Base-by-base conservation (phyloP, 2,797 vertebrate genomes). In the Danio jaintianensis region DNA sequence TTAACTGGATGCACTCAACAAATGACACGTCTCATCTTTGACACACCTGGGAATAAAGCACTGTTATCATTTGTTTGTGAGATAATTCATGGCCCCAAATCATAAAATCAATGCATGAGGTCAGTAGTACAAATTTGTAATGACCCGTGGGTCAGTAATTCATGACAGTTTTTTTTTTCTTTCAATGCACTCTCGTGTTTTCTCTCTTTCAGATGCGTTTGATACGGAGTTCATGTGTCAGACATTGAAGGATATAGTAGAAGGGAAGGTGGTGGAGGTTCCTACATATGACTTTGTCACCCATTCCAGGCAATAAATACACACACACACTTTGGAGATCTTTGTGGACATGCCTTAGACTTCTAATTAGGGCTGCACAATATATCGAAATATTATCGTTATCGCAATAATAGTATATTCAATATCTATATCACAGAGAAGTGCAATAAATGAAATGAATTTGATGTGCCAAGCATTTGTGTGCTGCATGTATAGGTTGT, bases 281-380 rank as follows among this genome's bases (percentile, higher is more conserved):
- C 97, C 97, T 0, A 96, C 95, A 0, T 99, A 99, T 0, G 98
- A 99, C 90, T 99, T 98, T 0, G 94, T 99, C 89, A 98, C 96
- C 6, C 97, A 99, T 90, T 99, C 98, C 20, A 95, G 97, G 98
- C 96, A 62, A 86, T 18, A 3, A 29, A 29, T 29, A 52, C 16
- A 68, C 63, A 45, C 70, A 59, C 72, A 50, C 29, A 61, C 43
- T n/a, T n/a, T n/a, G n/a, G n/a, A n/a, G n/a, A n/a, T n/a, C n/a
- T n/a, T n/a, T n/a, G n/a, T n/a, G n/a, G n/a, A n/a, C n/a, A n/a
- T n/a, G n/a, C n/a, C n/a, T 10, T 45, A 45, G 5, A 5, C 43
- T 45, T 45, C 43, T 45, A 10, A 45, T 45, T 5, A 45, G 45
- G 10, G 5, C 48, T 50, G 48, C n/a, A n/a, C n/a, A n/a, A n/a